Evolutionary conservation across 1,140 invertebrate species (phyloP).

Genomic region (Lepidotrigona ventralis): DNA sequence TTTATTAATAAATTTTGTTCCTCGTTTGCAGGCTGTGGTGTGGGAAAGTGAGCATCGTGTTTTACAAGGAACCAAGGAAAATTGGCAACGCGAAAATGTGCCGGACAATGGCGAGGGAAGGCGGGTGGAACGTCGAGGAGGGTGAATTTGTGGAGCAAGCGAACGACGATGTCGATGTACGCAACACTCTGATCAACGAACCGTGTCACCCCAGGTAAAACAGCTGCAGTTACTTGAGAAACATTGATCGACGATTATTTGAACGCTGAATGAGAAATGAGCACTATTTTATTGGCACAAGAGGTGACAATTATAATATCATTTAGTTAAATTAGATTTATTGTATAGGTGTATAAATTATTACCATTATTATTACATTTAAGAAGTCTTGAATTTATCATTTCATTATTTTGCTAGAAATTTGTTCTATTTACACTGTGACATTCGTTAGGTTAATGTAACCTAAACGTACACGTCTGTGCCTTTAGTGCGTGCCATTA

Average conservation of each 20-base stretch:
- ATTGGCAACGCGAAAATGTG: slow-evolving; percentile 3
- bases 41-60: not conserved
- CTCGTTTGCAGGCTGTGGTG: not conserved
- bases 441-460: not conserved
- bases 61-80: not conserved
- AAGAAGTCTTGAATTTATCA: too few relatives aligned
- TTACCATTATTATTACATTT: too few relatives aligned
- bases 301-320: not conserved
- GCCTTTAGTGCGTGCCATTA: not conserved
- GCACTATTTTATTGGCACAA: too few relatives aligned
- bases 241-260: not conserved
- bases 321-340: not conserved
- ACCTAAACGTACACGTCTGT: too few relatives aligned
- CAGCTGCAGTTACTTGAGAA: not conserved
- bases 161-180: slow-evolving; percentile 27
- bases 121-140: slow-evolving; percentile 32
- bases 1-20: not conserved
- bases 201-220: slow-evolving; percentile 36
- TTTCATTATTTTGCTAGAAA: not conserved
- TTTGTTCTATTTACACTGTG: not conserved
- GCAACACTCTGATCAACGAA: slow-evolving; percentile 19
- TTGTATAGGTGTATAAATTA: not conserved
- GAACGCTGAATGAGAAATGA: not conserved
- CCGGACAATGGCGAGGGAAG: not conserved
- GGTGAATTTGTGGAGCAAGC: slow-evolving; percentile 35